Base-by-base conservation (phyloP, 2,113 vertebrate species). In the Leucopsar rothschildi region DNA sequence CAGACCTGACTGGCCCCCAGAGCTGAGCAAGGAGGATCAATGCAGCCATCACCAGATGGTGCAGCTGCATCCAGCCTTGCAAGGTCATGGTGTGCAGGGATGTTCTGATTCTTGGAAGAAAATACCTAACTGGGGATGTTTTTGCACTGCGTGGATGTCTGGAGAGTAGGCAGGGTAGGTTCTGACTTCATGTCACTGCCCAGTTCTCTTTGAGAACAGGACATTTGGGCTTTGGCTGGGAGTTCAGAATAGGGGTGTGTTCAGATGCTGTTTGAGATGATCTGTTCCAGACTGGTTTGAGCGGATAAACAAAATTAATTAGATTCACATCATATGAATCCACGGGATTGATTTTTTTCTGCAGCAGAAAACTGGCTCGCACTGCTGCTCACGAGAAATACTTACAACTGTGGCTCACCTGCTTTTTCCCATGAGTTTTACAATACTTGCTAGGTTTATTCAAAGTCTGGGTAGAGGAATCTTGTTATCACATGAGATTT, bases 31-130 rank as follows among this genome's bases (percentile, higher is more conserved):
- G 40, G 69, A 92, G 69, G 69, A 92, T 86, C 86, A 39, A 0
- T 5, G 28, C 69, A 95, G 77, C 69, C 49, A 95, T 93, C 96
- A 93, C 69, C 93, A 97, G 94, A 69, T 94, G 95, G 86, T 92
- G 86, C 88, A 91, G 92, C 92, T 92, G 93, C 80, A 75, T 72
- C 52, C 90, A 76, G 93, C 72, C 90, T 81, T 24, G 57, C 85
- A 33, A 86, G 47, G 86, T 79, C 90, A 57, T 20, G 16, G 42
- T 33, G 44, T 4, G 12, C 61, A 40, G n/a, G 52, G 82, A 31
- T 17, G 44, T 56, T 92, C 68, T 45, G n/a, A 45, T 75, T 90
- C 68, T 73, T 71, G 85, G 92, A 71, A 64, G 68, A 53, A 82
- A 94, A 59, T 29, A 40, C 22, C 53, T 49, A 57, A 57, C 60